phyloP scores from a whole-genome alignment of 2,797 vertebrate genomes.

The Echiichthys vipera region DNA sequence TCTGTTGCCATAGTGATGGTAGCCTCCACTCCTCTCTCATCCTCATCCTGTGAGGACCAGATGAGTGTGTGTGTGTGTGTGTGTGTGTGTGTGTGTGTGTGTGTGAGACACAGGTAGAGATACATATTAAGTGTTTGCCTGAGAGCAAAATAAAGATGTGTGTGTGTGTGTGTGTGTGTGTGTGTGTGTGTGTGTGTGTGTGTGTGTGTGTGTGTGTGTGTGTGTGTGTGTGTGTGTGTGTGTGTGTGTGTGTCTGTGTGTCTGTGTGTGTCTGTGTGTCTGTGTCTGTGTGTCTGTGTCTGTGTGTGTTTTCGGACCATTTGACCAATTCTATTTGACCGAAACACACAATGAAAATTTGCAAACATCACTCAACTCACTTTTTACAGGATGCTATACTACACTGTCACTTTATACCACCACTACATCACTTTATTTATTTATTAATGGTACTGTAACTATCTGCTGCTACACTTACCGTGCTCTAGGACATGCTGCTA shows the following conservation, averaged over 20 bases:
- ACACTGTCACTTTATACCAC: too few species aligned
- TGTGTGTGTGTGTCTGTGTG: slow-evolving; percentile 12
- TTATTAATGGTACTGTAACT: too few species aligned
- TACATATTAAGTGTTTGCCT: slow-evolving; percentile 56
- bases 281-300: neutral
- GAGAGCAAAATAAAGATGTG: neutral
- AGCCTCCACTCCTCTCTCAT: slow-evolving; percentile 46
- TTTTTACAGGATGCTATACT: too few species aligned
- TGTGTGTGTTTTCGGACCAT: neutral
- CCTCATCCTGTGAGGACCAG: slow-evolving; percentile 34
- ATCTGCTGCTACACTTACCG: too few species aligned
- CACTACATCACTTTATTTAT: too few species aligned
- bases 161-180: neutral
- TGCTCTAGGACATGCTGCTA: too few species aligned
- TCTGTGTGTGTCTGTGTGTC: slow-evolving; percentile 9
- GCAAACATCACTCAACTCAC: neutral
- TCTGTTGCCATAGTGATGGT: slow-evolving; percentile 76
- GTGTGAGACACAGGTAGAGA: slow-evolving; percentile 45
- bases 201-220: neutral
- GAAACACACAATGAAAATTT: neutral
- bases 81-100: slow-evolving; percentile 19
- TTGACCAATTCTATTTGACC: too few species aligned
- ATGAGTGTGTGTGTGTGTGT: slow-evolving; percentile 27
- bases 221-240: neutral
- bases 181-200: neutral